These are phyloP conservation scores for Petrocephalus sullivani DNA, from an alignment of 2,797 vertebrate species.

Conservation along the genomic window DNA sequence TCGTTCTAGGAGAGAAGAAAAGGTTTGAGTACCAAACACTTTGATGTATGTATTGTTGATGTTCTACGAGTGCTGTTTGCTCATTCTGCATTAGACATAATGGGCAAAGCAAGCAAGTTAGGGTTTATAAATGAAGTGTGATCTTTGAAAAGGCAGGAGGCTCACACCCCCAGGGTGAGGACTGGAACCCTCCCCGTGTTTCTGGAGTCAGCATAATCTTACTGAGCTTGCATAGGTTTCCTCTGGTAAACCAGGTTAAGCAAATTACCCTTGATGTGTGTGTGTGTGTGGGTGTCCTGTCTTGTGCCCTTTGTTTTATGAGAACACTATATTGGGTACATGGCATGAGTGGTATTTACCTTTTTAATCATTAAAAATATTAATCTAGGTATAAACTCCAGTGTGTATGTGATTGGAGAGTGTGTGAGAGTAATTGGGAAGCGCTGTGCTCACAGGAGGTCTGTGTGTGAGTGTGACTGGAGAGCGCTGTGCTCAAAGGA, in stretches of 20 bases:
- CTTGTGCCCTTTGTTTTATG: not conserved
- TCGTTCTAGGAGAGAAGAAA: constrained; percentile 46
- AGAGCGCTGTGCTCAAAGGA: not conserved
- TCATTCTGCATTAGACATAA: not conserved
- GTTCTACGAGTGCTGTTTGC: not conserved
- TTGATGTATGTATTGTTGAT: not conserved
- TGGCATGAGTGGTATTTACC: not conserved
- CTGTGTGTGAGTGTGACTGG: constrained; percentile 7
- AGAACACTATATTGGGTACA: not conserved
- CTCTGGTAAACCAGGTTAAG: not conserved
- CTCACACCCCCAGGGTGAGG: not conserved
- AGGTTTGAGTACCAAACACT: not conserved
- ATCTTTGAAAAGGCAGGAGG: not conserved
- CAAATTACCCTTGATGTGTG: not conserved
- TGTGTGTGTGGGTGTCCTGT: not conserved
- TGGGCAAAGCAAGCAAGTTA: not conserved
- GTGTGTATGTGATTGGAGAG: not conserved
- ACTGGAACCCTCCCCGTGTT: not conserved
- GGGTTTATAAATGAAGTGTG: not conserved
- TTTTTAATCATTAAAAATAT: not conserved
- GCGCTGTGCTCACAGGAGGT: constrained; percentile 45
- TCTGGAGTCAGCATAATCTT: not conserved
- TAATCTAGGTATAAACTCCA: not conserved
- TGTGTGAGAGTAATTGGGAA: not conserved
- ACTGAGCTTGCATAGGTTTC: not conserved